phyloP scores from a whole-genome alignment of 2,113 vertebrate genomes.

The Brachyhypopomus occidentalis region DNA sequence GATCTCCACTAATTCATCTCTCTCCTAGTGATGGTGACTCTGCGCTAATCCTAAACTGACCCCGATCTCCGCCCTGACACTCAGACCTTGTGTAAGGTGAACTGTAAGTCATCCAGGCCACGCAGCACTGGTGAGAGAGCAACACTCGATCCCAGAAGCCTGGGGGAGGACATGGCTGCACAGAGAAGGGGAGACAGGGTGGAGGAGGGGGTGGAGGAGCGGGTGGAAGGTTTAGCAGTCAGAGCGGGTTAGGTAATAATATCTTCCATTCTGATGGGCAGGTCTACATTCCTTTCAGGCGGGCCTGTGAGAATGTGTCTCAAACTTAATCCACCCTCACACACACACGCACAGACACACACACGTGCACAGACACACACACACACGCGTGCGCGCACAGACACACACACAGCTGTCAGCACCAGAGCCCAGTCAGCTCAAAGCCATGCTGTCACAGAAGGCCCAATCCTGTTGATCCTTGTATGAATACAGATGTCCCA shows the following conservation, averaged over 20 bases:
- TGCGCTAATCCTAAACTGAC: neutral
- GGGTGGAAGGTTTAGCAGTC: neutral
- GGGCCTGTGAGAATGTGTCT: conserved; percentile 32
- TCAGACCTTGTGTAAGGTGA: conserved; percentile 32
- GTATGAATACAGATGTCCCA: conserved; percentile 10
- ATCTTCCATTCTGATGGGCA: conserved; percentile 43
- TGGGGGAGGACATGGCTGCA: neutral
- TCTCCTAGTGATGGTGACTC: neutral
- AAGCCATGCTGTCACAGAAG: conserved; percentile 17
- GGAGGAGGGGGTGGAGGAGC: neutral
- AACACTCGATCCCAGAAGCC: conserved; percentile 32
- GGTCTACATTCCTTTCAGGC: conserved; percentile 35
- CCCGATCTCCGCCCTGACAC: neutral
- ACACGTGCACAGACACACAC: conserved; percentile 25
- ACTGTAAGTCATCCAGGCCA: conserved; percentile 33
- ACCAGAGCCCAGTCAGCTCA: conserved; percentile 20
- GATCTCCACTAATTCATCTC: neutral
- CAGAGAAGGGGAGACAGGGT: too few relatives aligned
- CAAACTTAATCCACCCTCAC: conserved; percentile 40
- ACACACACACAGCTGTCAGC: conserved; percentile 44
- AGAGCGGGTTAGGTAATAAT: conserved; percentile 30
- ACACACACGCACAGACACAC: conserved; percentile 1
- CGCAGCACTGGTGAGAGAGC: conserved; percentile 35
- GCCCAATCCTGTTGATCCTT: conserved; percentile 9
- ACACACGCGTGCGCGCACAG: conserved; percentile 30